Evolutionary conservation across 2,113 vertebrate species (phyloP).

Genomic region (Bos indicus): DNA sequence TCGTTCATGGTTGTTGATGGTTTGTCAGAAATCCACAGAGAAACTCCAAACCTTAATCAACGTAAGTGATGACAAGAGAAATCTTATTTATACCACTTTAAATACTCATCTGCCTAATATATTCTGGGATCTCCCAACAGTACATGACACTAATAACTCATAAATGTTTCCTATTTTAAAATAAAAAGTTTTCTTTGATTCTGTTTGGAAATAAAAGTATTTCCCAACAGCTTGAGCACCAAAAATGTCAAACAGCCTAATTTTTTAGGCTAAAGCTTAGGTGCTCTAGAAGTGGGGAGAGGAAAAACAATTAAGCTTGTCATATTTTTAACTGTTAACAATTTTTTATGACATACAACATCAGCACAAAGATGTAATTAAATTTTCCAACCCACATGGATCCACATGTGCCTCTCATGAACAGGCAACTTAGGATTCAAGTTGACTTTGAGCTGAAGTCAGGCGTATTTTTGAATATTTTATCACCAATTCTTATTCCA

Average conservation of each 20-base stretch:
- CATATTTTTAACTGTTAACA: not conserved
- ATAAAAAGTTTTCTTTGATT: not conserved
- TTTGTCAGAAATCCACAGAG: not conserved
- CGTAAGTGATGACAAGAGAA: not conserved
- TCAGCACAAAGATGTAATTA: not conserved
- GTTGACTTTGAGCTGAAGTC: not conserved
- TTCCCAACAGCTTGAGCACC: not conserved
- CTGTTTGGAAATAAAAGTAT: constrained; percentile 16
- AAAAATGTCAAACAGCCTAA: not conserved
- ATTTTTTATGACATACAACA: not conserved
- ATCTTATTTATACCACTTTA: not conserved
- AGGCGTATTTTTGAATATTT: not conserved
- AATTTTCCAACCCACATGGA: not conserved
- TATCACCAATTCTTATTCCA: not conserved
- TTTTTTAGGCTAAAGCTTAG: not conserved
- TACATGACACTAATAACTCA: not conserved
- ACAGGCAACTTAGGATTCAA: not conserved
- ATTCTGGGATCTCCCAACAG: not conserved
- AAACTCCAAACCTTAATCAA: no score
- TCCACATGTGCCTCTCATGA: fast-evolving
- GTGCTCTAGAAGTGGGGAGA: not conserved
- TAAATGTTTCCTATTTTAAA: not conserved
- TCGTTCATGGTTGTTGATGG: not conserved
- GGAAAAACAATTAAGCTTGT: not conserved
- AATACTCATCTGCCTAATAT: not conserved